Conservation (phyloP, 1,140 invertebrate genomes). For the Hyphantria cunea region DNA sequence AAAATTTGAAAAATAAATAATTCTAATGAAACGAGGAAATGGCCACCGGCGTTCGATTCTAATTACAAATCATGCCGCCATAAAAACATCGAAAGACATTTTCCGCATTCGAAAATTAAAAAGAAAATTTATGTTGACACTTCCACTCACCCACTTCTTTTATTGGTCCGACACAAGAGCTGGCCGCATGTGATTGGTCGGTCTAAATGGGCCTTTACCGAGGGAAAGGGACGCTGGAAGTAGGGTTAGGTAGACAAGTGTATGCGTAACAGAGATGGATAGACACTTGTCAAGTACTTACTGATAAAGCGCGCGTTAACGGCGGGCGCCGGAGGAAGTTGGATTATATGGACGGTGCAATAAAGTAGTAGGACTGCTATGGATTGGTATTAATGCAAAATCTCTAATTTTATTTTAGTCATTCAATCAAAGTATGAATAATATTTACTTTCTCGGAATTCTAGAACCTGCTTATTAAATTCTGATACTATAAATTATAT, state of each 20-base stretch:
- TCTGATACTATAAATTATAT: too few relatives aligned
- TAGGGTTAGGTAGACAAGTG: slow-evolving; percentile 35
- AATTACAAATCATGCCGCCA: slow-evolving; percentile 11
- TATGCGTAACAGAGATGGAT: slow-evolving; percentile 59
- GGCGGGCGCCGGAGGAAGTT: slow-evolving; percentile 63
- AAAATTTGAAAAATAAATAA: slow-evolving; percentile 9
- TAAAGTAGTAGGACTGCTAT: slow-evolving; percentile 26
- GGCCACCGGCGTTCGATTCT: slow-evolving; percentile 1
- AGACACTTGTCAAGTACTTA: slow-evolving; percentile 78
- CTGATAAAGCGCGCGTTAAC: slow-evolving; percentile 66
- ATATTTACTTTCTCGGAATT: too few relatives aligned
- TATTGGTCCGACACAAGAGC: slow-evolving; percentile 69
- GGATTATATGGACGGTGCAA: slow-evolving; percentile 49
- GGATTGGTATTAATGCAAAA: slow-evolving; percentile 41
- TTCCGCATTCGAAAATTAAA: slow-evolving; percentile 39
- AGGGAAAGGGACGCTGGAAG: slow-evolving; percentile 55
- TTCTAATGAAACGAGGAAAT: slow-evolving; percentile 5
- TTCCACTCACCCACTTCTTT: slow-evolving; percentile 68
- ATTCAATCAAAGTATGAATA: too few relatives aligned
- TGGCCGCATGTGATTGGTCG: slow-evolving; percentile 63
- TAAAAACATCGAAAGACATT: slow-evolving; percentile 25
- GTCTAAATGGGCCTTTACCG: slow-evolving; percentile 69
- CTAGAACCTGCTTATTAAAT: too few relatives aligned
- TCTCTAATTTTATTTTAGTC: too few relatives aligned
- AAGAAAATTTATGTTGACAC: slow-evolving; percentile 77